Evolutionary conservation across 2,797 vertebrate genomes (phyloP).

Genomic region (Rhynchonycteris naso): DNA sequence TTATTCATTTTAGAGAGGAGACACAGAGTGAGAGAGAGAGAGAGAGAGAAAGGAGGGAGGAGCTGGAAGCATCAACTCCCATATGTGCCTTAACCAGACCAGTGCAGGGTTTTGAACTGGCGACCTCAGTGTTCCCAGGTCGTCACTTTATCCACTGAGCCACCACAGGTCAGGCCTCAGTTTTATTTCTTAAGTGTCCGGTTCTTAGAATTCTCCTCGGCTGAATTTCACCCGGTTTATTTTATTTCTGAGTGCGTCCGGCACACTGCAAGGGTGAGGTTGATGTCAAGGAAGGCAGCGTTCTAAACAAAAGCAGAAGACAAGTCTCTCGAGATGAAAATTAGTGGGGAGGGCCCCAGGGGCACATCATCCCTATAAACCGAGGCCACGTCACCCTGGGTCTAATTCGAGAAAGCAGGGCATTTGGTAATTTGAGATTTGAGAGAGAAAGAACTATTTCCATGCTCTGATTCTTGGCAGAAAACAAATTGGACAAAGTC

Average conservation of each 20-base stretch:
- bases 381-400: fast-evolving
- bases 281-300: neutral
- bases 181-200: neutral
- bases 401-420: fast-evolving
- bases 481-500: neutral
- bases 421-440: neutral
- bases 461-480: neutral
- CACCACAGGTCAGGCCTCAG: no score
- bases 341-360: neutral
- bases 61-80: no score
- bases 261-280: neutral
- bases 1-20: no score
- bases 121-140: no score
- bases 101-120: no score
- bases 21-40: no score
- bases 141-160: no score
- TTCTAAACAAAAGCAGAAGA: neutral
- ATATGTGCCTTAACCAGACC: no score
- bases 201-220: neutral
- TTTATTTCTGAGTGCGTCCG: neutral
- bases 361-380: fast-evolving
- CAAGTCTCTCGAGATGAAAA: neutral
- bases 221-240: neutral
- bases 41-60: no score
- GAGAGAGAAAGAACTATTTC: neutral